Conservation (phyloP, 2,113 vertebrate species). For the Callocephalon fimbriatum region DNA sequence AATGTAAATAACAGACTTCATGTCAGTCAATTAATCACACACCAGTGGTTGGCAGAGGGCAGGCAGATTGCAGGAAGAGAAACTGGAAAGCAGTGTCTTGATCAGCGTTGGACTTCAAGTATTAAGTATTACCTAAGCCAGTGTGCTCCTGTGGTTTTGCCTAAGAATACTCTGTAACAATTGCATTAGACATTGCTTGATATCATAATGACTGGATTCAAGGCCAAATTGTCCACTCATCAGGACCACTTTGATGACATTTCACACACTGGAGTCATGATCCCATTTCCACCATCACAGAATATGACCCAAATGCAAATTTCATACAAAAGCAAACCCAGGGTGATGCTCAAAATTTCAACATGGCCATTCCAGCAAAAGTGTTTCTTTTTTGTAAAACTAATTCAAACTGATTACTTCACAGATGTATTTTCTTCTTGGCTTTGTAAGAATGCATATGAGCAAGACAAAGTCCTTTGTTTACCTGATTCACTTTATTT, state of each 20-base stretch:
- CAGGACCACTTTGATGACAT: neutral
- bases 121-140: neutral
- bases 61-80: conserved; percentile 47
- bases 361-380: neutral
- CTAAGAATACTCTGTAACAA: neutral
- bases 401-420: neutral
- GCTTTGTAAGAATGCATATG: neutral
- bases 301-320: neutral
- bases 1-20: conserved; percentile 63
- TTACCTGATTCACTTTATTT: conserved; percentile 48
- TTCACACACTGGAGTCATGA: neutral
- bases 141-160: neutral
- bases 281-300: neutral
- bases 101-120: neutral
- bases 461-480: conserved; percentile 48
- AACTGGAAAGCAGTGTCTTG: neutral
- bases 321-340: neutral
- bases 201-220: neutral
- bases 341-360: neutral
- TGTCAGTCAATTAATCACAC: conserved; percentile 69
- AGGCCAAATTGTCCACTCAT: neutral
- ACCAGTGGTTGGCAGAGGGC: conserved; percentile 58
- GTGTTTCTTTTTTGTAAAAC: neutral
- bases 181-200: neutral
- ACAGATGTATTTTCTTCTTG: neutral